Conservation (phyloP, 2,888 invertebrate species). For the Chrysodeixis includens region DNA sequence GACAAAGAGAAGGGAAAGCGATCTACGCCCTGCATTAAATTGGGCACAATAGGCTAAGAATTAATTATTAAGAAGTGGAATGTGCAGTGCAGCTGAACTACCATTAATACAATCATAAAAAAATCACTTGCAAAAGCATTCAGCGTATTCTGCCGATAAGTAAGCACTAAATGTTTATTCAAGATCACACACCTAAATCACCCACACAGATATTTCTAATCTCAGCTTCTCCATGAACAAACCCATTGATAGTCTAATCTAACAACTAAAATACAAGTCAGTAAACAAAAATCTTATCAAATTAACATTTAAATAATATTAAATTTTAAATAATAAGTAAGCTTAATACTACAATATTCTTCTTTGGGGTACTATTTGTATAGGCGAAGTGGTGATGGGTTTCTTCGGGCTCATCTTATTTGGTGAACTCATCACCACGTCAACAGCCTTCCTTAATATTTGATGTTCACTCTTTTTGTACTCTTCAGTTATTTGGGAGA, state of each 20-base stretch:
- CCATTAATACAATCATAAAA: neutral
- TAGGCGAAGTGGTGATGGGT: conserved; percentile 79
- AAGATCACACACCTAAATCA: neutral
- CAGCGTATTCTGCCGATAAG: neutral
- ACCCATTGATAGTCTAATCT: neutral
- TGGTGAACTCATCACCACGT: conserved; percentile 86
- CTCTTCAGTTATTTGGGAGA: conserved; percentile 91
- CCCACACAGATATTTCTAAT: neutral
- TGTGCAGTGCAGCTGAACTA: neutral
- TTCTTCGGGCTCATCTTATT: conserved; percentile 85
- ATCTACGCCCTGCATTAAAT: too few relatives aligned
- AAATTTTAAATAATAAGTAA: conserved; percentile 30
- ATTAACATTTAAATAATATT: neutral
- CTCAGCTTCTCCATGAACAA: conserved; percentile 1
- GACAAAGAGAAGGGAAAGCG: too few relatives aligned
- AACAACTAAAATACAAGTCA: neutral
- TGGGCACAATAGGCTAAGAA: too few relatives aligned
- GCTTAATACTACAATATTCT: conserved; percentile 74
- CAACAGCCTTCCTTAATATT: conserved; percentile 83
- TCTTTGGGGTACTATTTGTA: conserved; percentile 79
- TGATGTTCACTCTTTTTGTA: conserved; percentile 90
- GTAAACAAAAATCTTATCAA: neutral
- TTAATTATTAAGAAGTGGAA: neutral
- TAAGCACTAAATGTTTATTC: neutral
- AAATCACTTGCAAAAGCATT: neutral